phyloP scores from a whole-genome alignment of 2,888 invertebrate species.

The Drosophila algonquin region DNA sequence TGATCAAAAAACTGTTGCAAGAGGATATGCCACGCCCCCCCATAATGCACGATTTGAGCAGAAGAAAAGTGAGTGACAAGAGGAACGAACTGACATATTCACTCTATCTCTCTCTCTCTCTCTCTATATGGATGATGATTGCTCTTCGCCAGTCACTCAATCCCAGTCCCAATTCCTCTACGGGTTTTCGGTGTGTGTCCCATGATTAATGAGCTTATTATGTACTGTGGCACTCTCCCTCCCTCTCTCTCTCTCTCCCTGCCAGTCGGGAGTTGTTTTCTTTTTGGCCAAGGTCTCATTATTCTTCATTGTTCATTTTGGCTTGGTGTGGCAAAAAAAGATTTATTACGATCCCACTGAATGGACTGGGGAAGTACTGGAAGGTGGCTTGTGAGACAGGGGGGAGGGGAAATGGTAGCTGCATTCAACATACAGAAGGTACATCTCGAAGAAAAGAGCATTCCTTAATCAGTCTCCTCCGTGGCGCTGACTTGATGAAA shows the following conservation, averaged over 20 bases:
- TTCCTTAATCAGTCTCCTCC: neutral
- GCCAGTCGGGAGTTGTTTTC: conserved; percentile 23
- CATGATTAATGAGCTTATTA: conserved; percentile 74
- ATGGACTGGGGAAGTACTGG: neutral
- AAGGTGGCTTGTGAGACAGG: neutral
- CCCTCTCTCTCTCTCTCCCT: conserved; percentile 14
- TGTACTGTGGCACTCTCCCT: conserved; percentile 49
- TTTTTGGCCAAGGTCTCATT: conserved; percentile 55
- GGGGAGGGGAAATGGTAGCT: neutral
- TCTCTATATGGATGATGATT: conserved; percentile 28
- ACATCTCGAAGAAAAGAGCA: neutral
- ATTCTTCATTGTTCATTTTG: conserved; percentile 59
- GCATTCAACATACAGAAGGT: neutral
- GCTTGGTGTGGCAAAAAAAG: conserved; percentile 39
- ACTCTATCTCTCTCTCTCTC: conserved; percentile 2
- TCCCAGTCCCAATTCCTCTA: conserved; percentile 4
- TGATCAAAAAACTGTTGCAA: conserved; percentile 46
- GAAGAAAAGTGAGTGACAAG: conserved; percentile 24
- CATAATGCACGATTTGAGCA: conserved; percentile 36
- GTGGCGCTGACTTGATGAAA: conserved; percentile 41
- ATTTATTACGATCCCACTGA: conserved; percentile 34
- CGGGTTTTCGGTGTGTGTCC: conserved; percentile 27
- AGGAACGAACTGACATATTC: conserved; percentile 37
- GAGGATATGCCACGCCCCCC: conserved; percentile 36
- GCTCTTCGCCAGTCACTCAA: conserved; percentile 22